Percentiles rank a stretch among this genome's conserved stretches.
phyloP scores from a whole-genome alignment of 2,888 invertebrate species.

The Chrysopilus asiliformis region DNA sequence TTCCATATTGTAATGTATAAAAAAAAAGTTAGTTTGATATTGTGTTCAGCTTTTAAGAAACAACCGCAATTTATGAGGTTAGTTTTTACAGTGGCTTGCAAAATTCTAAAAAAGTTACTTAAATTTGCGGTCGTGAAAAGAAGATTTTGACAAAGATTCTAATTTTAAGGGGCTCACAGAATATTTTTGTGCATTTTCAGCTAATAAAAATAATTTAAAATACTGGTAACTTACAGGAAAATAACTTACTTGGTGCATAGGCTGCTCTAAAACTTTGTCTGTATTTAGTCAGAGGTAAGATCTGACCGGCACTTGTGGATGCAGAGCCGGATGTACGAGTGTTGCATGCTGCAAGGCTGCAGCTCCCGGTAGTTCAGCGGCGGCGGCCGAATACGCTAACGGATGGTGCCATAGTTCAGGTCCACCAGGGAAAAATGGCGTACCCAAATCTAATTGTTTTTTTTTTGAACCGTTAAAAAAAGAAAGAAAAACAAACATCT shows the following conservation, averaged over 20 bases:
- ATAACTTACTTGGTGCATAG: slow-evolving; percentile 36
- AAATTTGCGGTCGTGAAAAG: too few species aligned
- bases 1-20: too few species aligned
- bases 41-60: too few species aligned
- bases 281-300: slow-evolving; percentile 95
- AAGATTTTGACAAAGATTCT: too few species aligned
- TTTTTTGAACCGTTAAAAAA: too few species aligned
- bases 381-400: slow-evolving; percentile 62
- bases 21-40: too few species aligned
- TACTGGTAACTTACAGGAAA: neutral
- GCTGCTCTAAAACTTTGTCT: slow-evolving; percentile 36
- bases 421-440: slow-evolving; percentile 89
- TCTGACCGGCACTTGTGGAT: slow-evolving; percentile 94
- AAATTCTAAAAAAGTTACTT: too few species aligned
- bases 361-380: slow-evolving; percentile 69
- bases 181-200: too few species aligned
- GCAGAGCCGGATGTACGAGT: slow-evolving; percentile 91
- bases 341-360: slow-evolving; percentile 74
- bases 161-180: too few species aligned
- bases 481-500: too few species aligned
- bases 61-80: too few species aligned
- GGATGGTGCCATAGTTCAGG: slow-evolving; percentile 93
- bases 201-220: neutral
- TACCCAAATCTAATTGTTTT: slow-evolving; percentile 73
- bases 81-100: too few species aligned